Evolutionary conservation across 2,888 invertebrate species (phyloP).

Genomic region (Monopis laevigella): DNA sequence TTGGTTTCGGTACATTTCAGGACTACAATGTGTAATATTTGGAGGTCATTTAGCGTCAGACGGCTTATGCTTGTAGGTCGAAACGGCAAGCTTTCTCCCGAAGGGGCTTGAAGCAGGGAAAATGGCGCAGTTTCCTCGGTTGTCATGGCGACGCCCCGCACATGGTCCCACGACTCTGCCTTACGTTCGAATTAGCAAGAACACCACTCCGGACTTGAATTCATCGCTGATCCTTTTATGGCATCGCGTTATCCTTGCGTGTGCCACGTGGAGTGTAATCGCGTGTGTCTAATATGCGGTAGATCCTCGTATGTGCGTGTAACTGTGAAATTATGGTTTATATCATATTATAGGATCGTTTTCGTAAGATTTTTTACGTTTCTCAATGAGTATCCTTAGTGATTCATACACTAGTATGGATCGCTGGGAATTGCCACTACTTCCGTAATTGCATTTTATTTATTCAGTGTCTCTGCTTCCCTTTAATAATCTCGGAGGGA

Average conservation of each 20-base stretch:
- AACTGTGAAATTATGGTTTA: constrained; percentile 9
- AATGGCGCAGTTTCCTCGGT: constrained; percentile 58
- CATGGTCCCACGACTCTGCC: constrained; percentile 36
- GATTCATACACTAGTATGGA: neutral
- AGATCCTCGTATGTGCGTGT: constrained; percentile 2
- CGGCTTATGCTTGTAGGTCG: constrained; percentile 4
- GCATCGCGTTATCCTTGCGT: constrained; percentile 30
- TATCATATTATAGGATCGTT: neutral
- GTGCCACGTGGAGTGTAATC: constrained; percentile 34
- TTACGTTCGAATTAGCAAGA: constrained; percentile 41
- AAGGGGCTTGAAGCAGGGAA: constrained; percentile 30
- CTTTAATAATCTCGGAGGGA: constrained; percentile 32
- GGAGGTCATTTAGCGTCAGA: constrained; percentile 8
- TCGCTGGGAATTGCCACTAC: neutral
- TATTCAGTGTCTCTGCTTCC: constrained; percentile 47
- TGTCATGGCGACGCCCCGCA: constrained; percentile 57
- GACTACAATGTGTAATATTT: constrained; percentile 7
- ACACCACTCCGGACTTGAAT: constrained; percentile 21
- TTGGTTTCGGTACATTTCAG: no score
- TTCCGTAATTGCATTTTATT: constrained; percentile 55
- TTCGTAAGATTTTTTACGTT: neutral
- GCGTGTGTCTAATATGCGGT: constrained; percentile 22
- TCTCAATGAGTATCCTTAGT: no score
- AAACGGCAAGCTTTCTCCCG: constrained; percentile 9
- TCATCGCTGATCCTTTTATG: constrained; percentile 36